A percentile compares a stretch with the other conserved stretches of the same genome.
phyloP scores from a whole-genome alignment of 2,888 invertebrate species.

The Scotopteryx bipunctaria region DNA sequence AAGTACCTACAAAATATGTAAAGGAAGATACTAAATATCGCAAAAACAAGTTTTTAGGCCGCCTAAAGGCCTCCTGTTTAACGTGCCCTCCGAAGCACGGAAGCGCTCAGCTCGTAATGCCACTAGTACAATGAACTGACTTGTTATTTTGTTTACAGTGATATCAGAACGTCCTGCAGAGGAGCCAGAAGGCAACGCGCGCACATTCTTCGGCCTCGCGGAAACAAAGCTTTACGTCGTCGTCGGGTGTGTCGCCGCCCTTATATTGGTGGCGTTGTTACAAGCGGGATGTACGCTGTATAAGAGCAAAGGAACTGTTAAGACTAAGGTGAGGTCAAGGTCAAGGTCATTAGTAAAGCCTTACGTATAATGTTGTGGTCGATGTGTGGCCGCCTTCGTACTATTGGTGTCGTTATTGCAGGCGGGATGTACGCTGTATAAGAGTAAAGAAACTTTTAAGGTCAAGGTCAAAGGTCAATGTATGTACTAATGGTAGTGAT shows the following conservation, averaged over 20 bases:
- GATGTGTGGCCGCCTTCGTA: conserved; percentile 92
- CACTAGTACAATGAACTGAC: too few relatives aligned
- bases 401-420: conserved; percentile 92
- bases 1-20: too few relatives aligned
- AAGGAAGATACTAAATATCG: too few relatives aligned
- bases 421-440: conserved; percentile 92
- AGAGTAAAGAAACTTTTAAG: conserved; percentile 78
- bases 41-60: too few relatives aligned
- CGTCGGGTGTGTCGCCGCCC: conserved; percentile 90
- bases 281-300: conserved; percentile 94
- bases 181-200: conserved; percentile 57
- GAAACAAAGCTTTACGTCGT: conserved; percentile 92
- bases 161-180: conserved; percentile 71
- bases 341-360: conserved; percentile 56
- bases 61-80: too few relatives aligned
- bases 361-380: too few relatives aligned
- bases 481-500: neutral
- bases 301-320: conserved; percentile 60
- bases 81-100: too few relatives aligned
- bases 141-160: conserved; percentile 61
- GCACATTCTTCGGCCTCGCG: conserved; percentile 85
- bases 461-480: conserved; percentile 67
- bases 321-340: conserved; percentile 76
- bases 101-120: too few relatives aligned
- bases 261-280: conserved; percentile 90